Base-by-base conservation (phyloP, 1,140 invertebrate species). In the Drosophila sproati region DNA sequence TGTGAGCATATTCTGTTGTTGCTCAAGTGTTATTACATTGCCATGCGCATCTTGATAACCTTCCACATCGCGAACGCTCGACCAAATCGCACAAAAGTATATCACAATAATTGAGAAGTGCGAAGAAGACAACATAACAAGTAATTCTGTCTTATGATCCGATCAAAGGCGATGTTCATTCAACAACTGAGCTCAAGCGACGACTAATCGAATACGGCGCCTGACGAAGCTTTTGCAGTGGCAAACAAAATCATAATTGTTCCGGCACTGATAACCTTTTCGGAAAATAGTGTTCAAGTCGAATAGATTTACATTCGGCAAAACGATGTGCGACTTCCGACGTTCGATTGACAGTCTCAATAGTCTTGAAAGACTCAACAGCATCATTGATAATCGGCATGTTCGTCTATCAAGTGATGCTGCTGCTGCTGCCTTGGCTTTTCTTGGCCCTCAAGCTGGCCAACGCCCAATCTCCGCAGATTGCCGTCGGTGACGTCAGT, bases 351-450 rank as follows among this genome's bases (percentile, higher is more conserved):
- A 4, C 35, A 39, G 4, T 2, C 3, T 29, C 20, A 35, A n/a
- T 37, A 20, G 20, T 20, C 20, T 20, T 20, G 20, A 20, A 20
- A 20, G 20, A 20, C 5, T 28, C 8, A 5, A n/a, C 3, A 20
- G 43, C 39, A n/a, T 85, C 47, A 85, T 78, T 78, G 78, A 48
- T 48, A 77, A 73, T 81, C 80, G 71, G 35, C 12, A 89, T 90
- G 86, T 71, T 50, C 63, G 59, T 37, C 67, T 52, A 55, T 48
- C 77, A 90, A 73, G 81, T 76, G 8, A 39, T 51, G 2, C 10
- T 54, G n/a, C 47, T 51, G 2, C 10, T 54, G 32, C 48, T 71
- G 29, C 7, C 39, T 56, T 50, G 63, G 48, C 34, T 82, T 54
- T 29, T 82, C n/a, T 10, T 71, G 45, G 67, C 70, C 41, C 57